Percentiles rank a stretch among this genome's conserved stretches.
Evolutionary conservation across 2,797 vertebrate genomes (phyloP).

Genomic region (Anabas testudineus): DNA sequence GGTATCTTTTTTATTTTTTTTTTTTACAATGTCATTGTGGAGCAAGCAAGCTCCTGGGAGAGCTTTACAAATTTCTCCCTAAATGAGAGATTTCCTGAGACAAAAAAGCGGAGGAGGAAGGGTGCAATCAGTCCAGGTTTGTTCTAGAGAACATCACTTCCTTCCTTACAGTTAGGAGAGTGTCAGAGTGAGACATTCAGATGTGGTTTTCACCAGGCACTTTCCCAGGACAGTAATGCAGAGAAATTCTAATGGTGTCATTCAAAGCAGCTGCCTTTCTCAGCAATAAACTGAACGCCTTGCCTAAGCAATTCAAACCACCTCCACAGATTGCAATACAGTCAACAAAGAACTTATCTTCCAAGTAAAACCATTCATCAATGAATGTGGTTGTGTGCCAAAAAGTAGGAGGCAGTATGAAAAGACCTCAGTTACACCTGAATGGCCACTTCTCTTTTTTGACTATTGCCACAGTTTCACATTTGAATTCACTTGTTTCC

Average conservation of each 20-base stretch:
- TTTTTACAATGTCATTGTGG: conserved; percentile 73
- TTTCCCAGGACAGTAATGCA: conserved; percentile 80
- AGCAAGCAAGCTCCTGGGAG: conserved; percentile 64
- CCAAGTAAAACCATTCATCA: conserved; percentile 75
- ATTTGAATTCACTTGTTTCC: conserved; percentile 72
- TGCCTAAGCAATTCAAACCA: conserved; percentile 81
- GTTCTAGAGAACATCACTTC: conserved; percentile 85
- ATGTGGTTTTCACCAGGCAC: conserved; percentile 72
- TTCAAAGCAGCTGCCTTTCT: conserved; percentile 80
- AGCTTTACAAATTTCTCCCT: conserved; percentile 65
- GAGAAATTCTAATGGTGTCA: conserved; percentile 75
- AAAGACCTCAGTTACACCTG: conserved; percentile 72
- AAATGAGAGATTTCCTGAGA: conserved; percentile 81
- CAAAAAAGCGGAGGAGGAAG: conserved; percentile 79
- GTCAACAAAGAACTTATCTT: conserved; percentile 80
- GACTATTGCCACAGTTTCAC: conserved; percentile 51
- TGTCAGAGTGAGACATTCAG: conserved; percentile 78
- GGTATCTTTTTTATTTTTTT: conserved; percentile 74
- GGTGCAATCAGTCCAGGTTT: conserved; percentile 86
- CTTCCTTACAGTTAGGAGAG: conserved; percentile 78
- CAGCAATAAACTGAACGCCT: conserved; percentile 77
- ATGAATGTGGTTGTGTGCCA: conserved; percentile 73
- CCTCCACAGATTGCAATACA: conserved; percentile 73
- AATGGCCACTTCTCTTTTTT: conserved; percentile 64
- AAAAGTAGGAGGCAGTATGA: conserved; percentile 55